These are phyloP conservation scores for Watsonalla binaria DNA, from an alignment of 2,888 invertebrate genomes.

Conservation along the genomic window DNA sequence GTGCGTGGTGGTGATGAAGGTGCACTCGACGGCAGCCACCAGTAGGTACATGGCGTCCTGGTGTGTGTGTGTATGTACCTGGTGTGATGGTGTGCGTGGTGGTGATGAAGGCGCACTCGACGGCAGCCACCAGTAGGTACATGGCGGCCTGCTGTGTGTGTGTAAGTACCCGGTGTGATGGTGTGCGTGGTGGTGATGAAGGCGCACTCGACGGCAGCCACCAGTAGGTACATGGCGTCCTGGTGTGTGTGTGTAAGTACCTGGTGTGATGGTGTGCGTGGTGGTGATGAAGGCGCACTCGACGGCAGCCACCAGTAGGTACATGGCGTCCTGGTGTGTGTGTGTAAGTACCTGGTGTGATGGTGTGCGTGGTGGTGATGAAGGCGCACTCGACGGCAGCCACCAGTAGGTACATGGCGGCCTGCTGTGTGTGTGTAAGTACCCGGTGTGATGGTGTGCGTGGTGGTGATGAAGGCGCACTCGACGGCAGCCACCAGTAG, in stretches of 20 bases:
- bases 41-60: not conserved
- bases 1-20: not conserved
- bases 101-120: conserved; percentile 79
- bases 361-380: conserved; percentile 62
- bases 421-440: conserved; percentile 37
- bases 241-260: conserved; percentile 13
- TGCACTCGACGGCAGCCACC: no score
- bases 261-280: conserved; percentile 51
- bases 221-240: conserved; percentile 86
- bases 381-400: conserved; percentile 81
- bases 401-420: conserved; percentile 86
- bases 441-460: conserved; percentile 51
- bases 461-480: conserved; percentile 69
- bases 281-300: conserved; percentile 77
- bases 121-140: conserved; percentile 85
- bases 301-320: conserved; percentile 85
- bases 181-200: conserved; percentile 66
- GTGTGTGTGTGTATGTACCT: not conserved
- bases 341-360: conserved; percentile 33
- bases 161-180: conserved; percentile 35
- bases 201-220: conserved; percentile 82
- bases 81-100: conserved; percentile 42
- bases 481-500: conserved; percentile 86
- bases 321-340: conserved; percentile 78
- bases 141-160: conserved; percentile 78